Evolutionary conservation across 2,888 invertebrate species (phyloP).

Genomic region (Melolontha melolontha): DNA sequence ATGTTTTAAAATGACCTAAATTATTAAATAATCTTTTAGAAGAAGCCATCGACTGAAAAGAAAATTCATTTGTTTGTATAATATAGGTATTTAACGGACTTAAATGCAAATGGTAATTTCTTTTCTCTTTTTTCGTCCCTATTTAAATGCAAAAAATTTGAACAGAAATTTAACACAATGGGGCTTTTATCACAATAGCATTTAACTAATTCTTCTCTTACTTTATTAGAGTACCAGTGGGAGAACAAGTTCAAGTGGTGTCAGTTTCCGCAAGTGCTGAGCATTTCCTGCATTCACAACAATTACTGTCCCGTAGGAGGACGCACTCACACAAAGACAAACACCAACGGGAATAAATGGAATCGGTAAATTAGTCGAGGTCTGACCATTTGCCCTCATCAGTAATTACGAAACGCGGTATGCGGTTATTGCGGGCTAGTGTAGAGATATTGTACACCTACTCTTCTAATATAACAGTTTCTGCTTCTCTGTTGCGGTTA

Average conservation of each 20-base stretch:
- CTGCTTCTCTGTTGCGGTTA: conserved; percentile 7
- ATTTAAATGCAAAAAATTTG: too few relatives aligned
- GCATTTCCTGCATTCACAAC: conserved; percentile 28
- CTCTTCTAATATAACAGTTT: not conserved
- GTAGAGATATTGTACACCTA: conserved; percentile 24
- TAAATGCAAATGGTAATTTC: too few relatives aligned
- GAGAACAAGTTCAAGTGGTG: conserved; percentile 3
- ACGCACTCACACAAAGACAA: conserved; percentile 3
- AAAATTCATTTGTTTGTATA: too few relatives aligned
- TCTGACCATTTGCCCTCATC: conserved; percentile 32
- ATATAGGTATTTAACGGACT: too few relatives aligned
- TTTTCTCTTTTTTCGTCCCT: too few relatives aligned
- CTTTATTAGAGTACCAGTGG: too few relatives aligned
- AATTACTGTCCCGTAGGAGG: conserved; percentile 34
- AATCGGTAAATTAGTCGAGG: conserved; percentile 37
- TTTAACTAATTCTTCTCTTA: too few relatives aligned
- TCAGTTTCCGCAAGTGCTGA: conserved; percentile 10
- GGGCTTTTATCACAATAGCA: too few relatives aligned
- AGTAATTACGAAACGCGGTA: conserved; percentile 34
- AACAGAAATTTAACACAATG: too few relatives aligned
- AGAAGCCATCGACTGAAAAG: too few relatives aligned
- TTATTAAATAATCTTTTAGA: too few relatives aligned
- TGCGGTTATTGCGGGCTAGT: conserved; percentile 17
- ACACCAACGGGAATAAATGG: conserved; percentile 19
- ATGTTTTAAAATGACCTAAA: too few relatives aligned